Evolutionary conservation across 2,888 invertebrate species (phyloP).

Genomic region (Anaspis maculata): DNA sequence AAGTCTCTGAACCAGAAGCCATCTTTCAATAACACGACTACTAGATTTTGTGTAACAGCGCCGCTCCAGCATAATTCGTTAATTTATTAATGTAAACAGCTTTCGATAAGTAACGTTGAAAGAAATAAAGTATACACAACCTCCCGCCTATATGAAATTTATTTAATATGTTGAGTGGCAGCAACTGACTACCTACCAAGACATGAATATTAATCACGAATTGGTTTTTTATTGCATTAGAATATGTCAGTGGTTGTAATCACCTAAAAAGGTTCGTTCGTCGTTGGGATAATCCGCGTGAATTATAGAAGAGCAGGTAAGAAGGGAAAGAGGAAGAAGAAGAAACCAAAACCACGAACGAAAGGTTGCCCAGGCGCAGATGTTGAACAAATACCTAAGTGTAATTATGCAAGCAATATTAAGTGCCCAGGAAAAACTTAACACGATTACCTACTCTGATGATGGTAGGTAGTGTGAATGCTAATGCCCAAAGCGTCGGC

Average conservation of each 20-base stretch:
- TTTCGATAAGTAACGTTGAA: constrained; percentile 17
- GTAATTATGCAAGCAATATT: too few relatives aligned
- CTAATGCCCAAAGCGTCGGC: too few relatives aligned
- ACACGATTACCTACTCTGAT: too few relatives aligned
- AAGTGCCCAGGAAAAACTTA: too few relatives aligned
- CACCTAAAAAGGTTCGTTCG: constrained; percentile 9
- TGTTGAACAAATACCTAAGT: too few relatives aligned
- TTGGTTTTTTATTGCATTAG: constrained; percentile 8
- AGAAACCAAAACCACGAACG: too few relatives aligned
- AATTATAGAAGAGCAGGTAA: too few relatives aligned
- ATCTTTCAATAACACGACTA: constrained; percentile 15
- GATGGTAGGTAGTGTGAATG: too few relatives aligned
- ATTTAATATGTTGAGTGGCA: constrained; percentile 18
- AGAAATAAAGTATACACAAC: constrained; percentile 13
- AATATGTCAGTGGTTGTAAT: constrained; percentile 12
- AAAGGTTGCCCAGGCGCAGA: too few relatives aligned
- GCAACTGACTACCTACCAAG: constrained; percentile 5
- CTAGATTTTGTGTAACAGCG: constrained; percentile 7
- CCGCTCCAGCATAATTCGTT: too few relatives aligned
- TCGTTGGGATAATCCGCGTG: too few relatives aligned
- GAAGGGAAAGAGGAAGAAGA: too few relatives aligned
- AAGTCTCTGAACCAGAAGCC: constrained; percentile 4
- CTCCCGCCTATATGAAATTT: constrained; percentile 9
- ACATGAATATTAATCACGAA: constrained; percentile 15
- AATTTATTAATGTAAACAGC: constrained; percentile 18